Evolutionary conservation across 2,113 vertebrate genomes (phyloP), one percentile per base, ranked within the genome.

Genomic region (Caretta caretta): DNA sequence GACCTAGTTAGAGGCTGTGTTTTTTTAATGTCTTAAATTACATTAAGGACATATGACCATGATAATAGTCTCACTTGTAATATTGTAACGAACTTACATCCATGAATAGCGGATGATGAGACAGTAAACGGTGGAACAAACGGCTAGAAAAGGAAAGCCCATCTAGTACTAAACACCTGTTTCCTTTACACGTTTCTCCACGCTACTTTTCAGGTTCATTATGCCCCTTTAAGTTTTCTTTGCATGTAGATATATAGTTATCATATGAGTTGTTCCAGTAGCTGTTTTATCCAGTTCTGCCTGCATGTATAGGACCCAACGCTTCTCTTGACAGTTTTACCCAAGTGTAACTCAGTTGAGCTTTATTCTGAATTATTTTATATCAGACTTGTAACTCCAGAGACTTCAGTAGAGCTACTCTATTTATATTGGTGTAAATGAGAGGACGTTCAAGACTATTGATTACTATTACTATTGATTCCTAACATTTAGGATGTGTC

Each of bases 81-180:
- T 24, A 82, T 1, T 48, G 8, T 90, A 59, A 62, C 20, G 16
- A 92, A 93, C 54, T 51, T 0, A 27, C 1, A 4, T 83, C 27
- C 2, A 8, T 65, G 4, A 35, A 53, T 3, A 27, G 1, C 6
- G 38, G 7, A 72, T 10, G 48, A 49, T 0, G 31, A 69, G 62
- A 69, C 35, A 69, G 62, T n/a, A 69, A 35, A 69, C 19, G n/a
- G 35, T 19, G 62, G 14, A 50, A 49, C 38, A 84, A 88, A 82
- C 5, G 80, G 0, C 3, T 38, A n/a, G 19, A 5, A 4, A 86
- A 84, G 90, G 80, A 3, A 81, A 54, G 0, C 0, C 4, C 76
- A 4, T 13, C 48, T 0, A 48, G 0, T 82, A 65, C 90, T 84
- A 85, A 49, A 51, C 2, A 69, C 17, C 4, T 8, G 0, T 9